Evolutionary conservation across 2,888 invertebrate species (phyloP), one percentile per base, ranked within the genome.

Genomic region (Lithophane semibrunnea): DNA sequence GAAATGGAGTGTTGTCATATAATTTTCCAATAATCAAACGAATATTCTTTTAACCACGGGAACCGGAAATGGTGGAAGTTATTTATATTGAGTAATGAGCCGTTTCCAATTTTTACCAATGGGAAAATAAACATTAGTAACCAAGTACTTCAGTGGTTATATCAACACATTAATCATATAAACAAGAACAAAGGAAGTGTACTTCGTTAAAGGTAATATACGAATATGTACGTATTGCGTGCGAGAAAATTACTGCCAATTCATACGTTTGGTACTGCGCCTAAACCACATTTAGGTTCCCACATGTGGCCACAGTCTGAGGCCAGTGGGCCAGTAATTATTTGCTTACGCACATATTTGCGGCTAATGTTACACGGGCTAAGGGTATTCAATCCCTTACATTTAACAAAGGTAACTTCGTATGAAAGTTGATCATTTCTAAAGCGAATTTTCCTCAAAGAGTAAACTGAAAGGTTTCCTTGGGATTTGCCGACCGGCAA

Each of bases 391-490:
- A 73, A 68, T 76, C 78, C 88, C 80, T 86, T 75, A 86, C 65
- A 75, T 83, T 84, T 84, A 84, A 85, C 75, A 88, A 84, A 86
- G 86, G 86, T 78, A 83, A 73, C 78, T 78, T 75, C 64, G 37
- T 67, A 86, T 86, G 78, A 88, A 86, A 79, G 80, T 88, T 80
- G 86, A 86, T 88, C 73, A 86, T 86, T 83, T 86, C 73, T 54
- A 84, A 86, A 77, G 47, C 73, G 83, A 86, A 88, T 86, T 86
- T 83, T 72, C 86, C 78, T 77, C 71, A 77, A 82, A 86, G 80
- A 86, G 76, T 80, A 86, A 88, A 83, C 79, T 86, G 84, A 88
- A 88, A 83, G 86, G 86, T 78, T 86, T 79, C 76, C n/a, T 47
- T 61, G 60, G 76, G 80, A 83, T 83, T 86, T 77, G 72, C 67